Base-by-base conservation (phyloP, 2,797 vertebrate genomes). In the Siniperca scherzeri region DNA sequence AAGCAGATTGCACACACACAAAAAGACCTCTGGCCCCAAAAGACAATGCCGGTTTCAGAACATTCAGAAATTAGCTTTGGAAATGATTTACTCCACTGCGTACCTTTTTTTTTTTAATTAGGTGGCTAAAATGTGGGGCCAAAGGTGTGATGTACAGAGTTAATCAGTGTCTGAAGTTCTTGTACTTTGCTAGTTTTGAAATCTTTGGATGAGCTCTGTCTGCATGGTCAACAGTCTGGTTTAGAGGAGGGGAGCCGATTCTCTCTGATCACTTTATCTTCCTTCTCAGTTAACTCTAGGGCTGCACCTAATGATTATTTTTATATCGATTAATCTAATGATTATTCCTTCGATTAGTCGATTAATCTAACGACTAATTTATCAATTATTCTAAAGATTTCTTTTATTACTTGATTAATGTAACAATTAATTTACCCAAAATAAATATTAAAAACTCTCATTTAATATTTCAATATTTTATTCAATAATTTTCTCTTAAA, bases 121-220 rank as follows among this genome's bases (percentile, higher is more conserved):
- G 56, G 16, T 22, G 42, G 16, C 2, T 60, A n/a, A 21, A 5
- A 2, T 44, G 22, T 36, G 4, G 16, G 50, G 21, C 12, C 36
- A 38, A 50, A 72, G 42, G 25, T 72, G 22, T n/a, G 16, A 27
- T 19, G 16, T 14, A 2, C 11, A 59, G 25, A 81, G 27, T 71
- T 73, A 61, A 76, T 76, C 55, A 74, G 27, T 76, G 40, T 68
- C 36, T 9, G 2, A 10, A 57, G 68, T 27, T 64, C 30, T 19
- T 81, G 74, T 55, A 81, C 80, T 88, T 84, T 82, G 75, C 25
- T 30, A 30, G 30, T 30, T 61, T 78, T 52, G 12, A 77, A 68
- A 22, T 19, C 22, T 33, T 57, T 57, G 14, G 62, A 62, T 65
- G 17, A 60, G 13, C 69, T 73, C 5, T 70, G 76, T 44, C 8